A percentile compares a stretch with the other conserved stretches of the same genome.
Conservation (phyloP, 2,113 vertebrate genomes). For the Candoia aspera region DNA sequence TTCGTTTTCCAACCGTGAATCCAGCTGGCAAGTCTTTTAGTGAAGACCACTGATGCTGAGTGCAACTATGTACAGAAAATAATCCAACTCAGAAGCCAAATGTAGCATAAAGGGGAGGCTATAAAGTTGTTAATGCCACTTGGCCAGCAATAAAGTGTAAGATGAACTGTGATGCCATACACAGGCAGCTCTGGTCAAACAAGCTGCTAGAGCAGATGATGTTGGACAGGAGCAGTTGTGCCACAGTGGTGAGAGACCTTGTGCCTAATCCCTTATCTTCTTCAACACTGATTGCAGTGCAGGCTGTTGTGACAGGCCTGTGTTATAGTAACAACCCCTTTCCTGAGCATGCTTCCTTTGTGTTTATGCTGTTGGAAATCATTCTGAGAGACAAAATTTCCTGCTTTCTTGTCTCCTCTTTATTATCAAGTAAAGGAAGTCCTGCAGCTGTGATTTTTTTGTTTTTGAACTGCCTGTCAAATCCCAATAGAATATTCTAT, state of each 20-base stretch:
- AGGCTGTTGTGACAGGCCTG: neutral
- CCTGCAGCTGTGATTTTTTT: neutral
- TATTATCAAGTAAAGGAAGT: neutral
- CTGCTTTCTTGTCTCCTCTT: neutral
- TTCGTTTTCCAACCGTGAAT: neutral
- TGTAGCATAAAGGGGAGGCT: neutral
- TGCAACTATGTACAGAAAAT: neutral
- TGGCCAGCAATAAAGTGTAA: slow-evolving; percentile 17
- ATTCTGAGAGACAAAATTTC: neutral
- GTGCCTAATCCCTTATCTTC: neutral
- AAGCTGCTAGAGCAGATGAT: neutral
- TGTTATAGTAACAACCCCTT: neutral
- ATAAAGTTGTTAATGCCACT: neutral
- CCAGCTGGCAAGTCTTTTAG: neutral
- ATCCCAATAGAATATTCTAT: neutral
- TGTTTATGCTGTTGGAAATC: neutral
- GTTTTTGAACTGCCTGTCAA: neutral
- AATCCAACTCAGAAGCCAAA: neutral
- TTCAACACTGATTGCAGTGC: neutral
- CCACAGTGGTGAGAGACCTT: neutral
- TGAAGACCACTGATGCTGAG: neutral
- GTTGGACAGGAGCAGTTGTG: neutral
- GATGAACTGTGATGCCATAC: neutral
- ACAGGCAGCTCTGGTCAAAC: too few species aligned
- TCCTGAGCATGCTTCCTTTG: neutral